These are phyloP conservation scores for Lasioglossum vierecki DNA, from an alignment of 2,888 invertebrate species.

Conservation along the genomic window DNA sequence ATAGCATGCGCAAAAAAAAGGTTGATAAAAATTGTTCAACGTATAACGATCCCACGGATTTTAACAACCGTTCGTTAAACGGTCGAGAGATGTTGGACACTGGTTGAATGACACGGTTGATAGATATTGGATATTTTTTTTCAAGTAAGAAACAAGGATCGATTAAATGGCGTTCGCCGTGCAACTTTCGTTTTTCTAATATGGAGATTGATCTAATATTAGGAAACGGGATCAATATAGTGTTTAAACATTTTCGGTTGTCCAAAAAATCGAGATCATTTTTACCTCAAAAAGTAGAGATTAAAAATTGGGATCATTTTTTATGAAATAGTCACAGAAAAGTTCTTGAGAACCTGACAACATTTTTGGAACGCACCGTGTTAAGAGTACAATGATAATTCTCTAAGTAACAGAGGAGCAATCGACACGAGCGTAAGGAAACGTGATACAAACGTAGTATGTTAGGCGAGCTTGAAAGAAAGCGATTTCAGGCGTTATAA, in stretches of 20 bases:
- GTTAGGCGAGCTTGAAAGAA: slow-evolving; percentile 31
- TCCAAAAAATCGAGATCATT: background rate
- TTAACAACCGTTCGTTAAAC: background rate
- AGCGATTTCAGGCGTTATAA: slow-evolving; percentile 38
- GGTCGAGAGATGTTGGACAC: background rate
- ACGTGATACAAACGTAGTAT: background rate
- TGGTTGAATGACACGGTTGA: no score
- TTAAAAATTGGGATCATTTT: no score
- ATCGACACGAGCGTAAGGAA: background rate
- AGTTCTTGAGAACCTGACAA: no score
- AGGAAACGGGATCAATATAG: no score
- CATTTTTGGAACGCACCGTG: background rate
- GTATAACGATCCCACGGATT: background rate
- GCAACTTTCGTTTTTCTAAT: no score
- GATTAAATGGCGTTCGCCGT: no score
- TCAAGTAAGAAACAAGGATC: no score
- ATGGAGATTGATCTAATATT: no score
- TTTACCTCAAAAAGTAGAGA: no score
- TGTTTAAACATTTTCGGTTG: background rate
- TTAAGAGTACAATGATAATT: slow-evolving; percentile 32
- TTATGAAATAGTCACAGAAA: no score
- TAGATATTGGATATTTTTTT: no score
- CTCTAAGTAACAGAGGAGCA: slow-evolving; percentile 8
- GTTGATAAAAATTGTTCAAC: background rate
- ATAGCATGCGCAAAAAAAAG: background rate